These are phyloP conservation scores for Blastobasis adustella DNA, from an alignment of 2,888 invertebrate species.

Conservation along the genomic window DNA sequence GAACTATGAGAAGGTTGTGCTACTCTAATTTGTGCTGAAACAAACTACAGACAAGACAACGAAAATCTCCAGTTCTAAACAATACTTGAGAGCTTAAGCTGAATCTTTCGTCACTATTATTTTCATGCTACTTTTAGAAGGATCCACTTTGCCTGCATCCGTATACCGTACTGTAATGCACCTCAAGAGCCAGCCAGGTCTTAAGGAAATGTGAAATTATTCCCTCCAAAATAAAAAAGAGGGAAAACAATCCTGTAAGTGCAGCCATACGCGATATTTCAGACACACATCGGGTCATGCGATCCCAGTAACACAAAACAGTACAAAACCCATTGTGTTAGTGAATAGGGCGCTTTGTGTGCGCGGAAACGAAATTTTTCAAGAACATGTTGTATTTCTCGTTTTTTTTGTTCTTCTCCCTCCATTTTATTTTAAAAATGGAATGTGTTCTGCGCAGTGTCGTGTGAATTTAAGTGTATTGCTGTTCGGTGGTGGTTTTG, in stretches of 20 bases:
- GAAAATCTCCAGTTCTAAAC: too few relatives aligned
- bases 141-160: conserved; percentile 2
- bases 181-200: conserved; percentile 18
- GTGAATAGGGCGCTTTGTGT: conserved; percentile 63
- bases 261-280: conserved; percentile 48
- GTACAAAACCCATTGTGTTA: conserved; percentile 59
- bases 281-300: conserved; percentile 54
- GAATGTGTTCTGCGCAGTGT: conserved; percentile 45
- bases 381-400: conserved; percentile 57
- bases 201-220: conserved; percentile 32
- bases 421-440: conserved; percentile 29
- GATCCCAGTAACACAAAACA: conserved; percentile 39
- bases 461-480: conserved; percentile 63
- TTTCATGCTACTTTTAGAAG: conserved; percentile 1
- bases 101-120: not conserved
- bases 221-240: conserved; percentile 34
- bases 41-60: too few relatives aligned
- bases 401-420: conserved; percentile 11
- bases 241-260: conserved; percentile 66
- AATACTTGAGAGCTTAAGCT: too few relatives aligned
- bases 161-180: conserved; percentile 3
- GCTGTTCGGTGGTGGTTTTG: conserved; percentile 10
- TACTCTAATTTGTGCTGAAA: too few relatives aligned
- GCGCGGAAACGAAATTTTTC: conserved; percentile 61
- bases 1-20: too few relatives aligned